Evolutionary conservation across 2,888 invertebrate genomes (phyloP).

Genomic region (Cheilosia grossa): DNA sequence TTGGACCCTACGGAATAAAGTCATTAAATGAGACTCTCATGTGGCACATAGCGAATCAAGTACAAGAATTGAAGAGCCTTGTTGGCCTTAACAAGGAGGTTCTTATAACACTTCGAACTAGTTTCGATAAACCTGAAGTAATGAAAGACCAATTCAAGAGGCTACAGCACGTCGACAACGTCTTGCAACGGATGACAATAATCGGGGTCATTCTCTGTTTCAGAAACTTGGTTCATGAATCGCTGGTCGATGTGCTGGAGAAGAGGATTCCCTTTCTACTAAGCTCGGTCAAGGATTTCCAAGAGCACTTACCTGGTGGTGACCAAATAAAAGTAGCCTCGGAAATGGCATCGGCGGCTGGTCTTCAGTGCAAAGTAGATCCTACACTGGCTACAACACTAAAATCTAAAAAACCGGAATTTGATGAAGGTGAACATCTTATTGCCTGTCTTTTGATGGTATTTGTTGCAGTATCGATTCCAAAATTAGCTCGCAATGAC

Average conservation of each 20-base stretch:
- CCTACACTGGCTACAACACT: slow-evolving; percentile 96
- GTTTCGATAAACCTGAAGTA: slow-evolving; percentile 98
- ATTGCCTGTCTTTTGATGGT: slow-evolving; percentile 98
- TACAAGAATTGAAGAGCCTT: slow-evolving; percentile 96
- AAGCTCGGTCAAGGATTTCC: slow-evolving; percentile 96
- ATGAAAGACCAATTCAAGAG: slow-evolving; percentile 98
- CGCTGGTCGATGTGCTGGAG: slow-evolving; percentile 95
- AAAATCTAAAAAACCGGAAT: slow-evolving; percentile 93
- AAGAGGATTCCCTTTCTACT: slow-evolving; percentile 97
- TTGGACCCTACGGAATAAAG: slow-evolving; percentile 99
- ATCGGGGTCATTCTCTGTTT: slow-evolving; percentile 99
- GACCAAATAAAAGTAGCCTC: slow-evolving; percentile 96
- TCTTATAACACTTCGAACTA: slow-evolving; percentile 94
- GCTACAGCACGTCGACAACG: slow-evolving; percentile 96
- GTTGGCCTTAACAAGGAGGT: slow-evolving; percentile 97
- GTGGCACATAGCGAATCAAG: slow-evolving; percentile 99
- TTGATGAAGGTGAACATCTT: slow-evolving; percentile 96
- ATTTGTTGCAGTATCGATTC: slow-evolving; percentile 98
- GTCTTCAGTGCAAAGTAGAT: slow-evolving; percentile 96
- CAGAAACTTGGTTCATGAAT: slow-evolving; percentile 96
- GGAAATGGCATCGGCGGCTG: slow-evolving; percentile 99
- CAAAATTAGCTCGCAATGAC: slow-evolving; percentile 95
- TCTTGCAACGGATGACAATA: slow-evolving; percentile 98
- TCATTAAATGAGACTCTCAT: slow-evolving; percentile 97
- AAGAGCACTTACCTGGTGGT: slow-evolving; percentile 94